Percentiles rank a stretch among this genome's conserved stretches.
These are phyloP conservation scores for Alectura lathami DNA, from an alignment of 2,113 vertebrate species.

Conservation along the genomic window DNA sequence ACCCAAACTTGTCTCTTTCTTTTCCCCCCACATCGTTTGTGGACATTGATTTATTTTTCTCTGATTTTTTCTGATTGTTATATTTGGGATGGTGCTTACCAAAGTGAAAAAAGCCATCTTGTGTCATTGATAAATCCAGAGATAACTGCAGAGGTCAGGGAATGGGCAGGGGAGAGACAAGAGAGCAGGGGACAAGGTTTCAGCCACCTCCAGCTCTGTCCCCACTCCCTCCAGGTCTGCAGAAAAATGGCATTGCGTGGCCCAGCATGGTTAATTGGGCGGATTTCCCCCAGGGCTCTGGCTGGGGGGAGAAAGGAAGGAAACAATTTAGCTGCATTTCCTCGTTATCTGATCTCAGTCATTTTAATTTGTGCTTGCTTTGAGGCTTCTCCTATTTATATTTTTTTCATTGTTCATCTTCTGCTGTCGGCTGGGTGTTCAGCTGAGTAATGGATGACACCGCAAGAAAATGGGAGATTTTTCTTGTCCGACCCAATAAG, in stretches of 20 bases:
- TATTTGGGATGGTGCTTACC: conserved; percentile 72
- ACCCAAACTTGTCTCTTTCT: conserved; percentile 25
- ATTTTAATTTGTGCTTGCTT: conserved; percentile 42
- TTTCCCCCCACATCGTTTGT: conserved; percentile 10
- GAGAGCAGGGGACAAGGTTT: not conserved
- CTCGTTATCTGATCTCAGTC: conserved; percentile 47
- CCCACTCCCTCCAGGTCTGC: not conserved
- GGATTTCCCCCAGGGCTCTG: not conserved
- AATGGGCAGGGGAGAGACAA: conserved; percentile 2
- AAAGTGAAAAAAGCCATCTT: conserved; percentile 77
- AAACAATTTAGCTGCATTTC: conserved; percentile 30
- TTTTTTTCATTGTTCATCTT: not conserved
- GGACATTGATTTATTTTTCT: conserved; percentile 76
- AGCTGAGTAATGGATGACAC: conserved; percentile 17
- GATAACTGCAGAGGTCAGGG: conserved; percentile 74
- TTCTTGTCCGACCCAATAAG: not conserved
- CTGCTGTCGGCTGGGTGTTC: not conserved
- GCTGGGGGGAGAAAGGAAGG: conserved; percentile 29
- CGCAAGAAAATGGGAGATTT: not conserved
- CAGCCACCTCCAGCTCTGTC: not conserved
- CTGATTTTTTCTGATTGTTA: conserved; percentile 70
- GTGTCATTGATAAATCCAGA: conserved; percentile 71
- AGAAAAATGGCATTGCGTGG: not conserved
- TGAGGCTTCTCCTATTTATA: not conserved
- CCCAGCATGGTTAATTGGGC: conserved; percentile 26